A percentile compares a stretch with the other conserved stretches of the same genome.
Conservation (phyloP, 2,888 invertebrate species). For the Drosophila testacea region DNA sequence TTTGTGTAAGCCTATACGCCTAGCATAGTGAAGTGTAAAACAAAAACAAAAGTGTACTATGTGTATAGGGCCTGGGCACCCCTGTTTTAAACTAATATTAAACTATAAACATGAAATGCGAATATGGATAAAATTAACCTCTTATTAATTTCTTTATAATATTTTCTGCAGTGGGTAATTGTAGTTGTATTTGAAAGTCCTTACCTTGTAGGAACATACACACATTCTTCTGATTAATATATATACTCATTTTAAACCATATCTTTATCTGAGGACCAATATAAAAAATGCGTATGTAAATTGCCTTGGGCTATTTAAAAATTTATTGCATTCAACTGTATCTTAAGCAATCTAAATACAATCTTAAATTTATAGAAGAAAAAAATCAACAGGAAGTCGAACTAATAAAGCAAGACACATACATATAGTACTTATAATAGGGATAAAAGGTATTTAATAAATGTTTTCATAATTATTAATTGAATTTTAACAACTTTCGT, state of each 20-base stretch:
- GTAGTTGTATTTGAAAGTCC: background rate
- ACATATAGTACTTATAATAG: background rate
- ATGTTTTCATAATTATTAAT: background rate
- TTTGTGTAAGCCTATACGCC: too few relatives aligned
- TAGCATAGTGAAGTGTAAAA: too few relatives aligned
- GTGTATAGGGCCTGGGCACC: too few relatives aligned
- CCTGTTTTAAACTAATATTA: too few relatives aligned
- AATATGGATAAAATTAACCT: too few relatives aligned
- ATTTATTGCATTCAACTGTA: slow-evolving; percentile 43
- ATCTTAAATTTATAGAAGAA: slow-evolving; percentile 21
- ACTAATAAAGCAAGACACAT: slow-evolving; percentile 18
- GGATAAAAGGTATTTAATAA: background rate
- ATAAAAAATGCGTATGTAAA: background rate
- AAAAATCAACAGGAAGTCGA: background rate
- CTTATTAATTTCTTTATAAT: too few relatives aligned
- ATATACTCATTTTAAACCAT: background rate
- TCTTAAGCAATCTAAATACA: slow-evolving; percentile 38
- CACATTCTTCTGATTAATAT: background rate
- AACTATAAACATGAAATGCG: too few relatives aligned
- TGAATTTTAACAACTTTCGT: background rate
- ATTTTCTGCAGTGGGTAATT: background rate
- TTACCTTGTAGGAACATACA: too few relatives aligned
- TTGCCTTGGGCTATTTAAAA: slow-evolving; percentile 45
- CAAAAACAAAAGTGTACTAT: too few relatives aligned
- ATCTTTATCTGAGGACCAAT: background rate